Percentiles rank a stretch among this genome's conserved stretches.
phyloP scores from a whole-genome alignment of 1,140 invertebrate genomes.

The Diprion similis region DNA sequence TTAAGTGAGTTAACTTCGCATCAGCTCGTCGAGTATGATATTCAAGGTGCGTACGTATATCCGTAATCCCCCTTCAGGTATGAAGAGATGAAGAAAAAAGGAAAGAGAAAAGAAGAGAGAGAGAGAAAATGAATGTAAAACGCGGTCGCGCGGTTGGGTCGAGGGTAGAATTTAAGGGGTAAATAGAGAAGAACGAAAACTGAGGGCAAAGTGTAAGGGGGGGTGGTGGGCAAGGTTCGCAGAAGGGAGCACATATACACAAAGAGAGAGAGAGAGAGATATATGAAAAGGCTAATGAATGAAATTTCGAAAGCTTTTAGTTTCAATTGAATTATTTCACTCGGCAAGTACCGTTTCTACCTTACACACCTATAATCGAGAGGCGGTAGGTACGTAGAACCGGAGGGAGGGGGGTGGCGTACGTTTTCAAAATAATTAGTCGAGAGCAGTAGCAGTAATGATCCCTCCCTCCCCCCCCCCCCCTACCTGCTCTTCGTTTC shows the following conservation, averaged over 20 bases:
- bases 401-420: neutral
- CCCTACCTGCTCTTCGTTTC: too few relatives aligned
- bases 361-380: too few relatives aligned
- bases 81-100: neutral
- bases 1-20: too few relatives aligned
- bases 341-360: neutral
- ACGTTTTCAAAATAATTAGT: constrained; percentile 4
- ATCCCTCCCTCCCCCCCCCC: too few relatives aligned
- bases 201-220: too few relatives aligned
- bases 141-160: too few relatives aligned
- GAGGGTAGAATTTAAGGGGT: neutral
- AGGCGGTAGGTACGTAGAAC: neutral
- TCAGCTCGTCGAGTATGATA: neutral
- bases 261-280: constrained; percentile 8
- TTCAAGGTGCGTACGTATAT: neutral
- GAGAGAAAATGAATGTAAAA: too few relatives aligned
- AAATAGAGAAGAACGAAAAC: too few relatives aligned
- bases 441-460: neutral
- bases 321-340: constrained; percentile 14
- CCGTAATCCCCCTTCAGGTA: neutral
- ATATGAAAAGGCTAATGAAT: constrained; percentile 41
- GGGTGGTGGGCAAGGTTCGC: too few relatives aligned
- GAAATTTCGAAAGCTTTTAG: constrained; percentile 48
- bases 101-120: neutral
- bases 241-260: neutral